Percentiles rank a stretch among this genome's conserved stretches.
These are phyloP conservation scores for Prionace glauca DNA, from an alignment of 2,797 vertebrate species.

Conservation along the genomic window DNA sequence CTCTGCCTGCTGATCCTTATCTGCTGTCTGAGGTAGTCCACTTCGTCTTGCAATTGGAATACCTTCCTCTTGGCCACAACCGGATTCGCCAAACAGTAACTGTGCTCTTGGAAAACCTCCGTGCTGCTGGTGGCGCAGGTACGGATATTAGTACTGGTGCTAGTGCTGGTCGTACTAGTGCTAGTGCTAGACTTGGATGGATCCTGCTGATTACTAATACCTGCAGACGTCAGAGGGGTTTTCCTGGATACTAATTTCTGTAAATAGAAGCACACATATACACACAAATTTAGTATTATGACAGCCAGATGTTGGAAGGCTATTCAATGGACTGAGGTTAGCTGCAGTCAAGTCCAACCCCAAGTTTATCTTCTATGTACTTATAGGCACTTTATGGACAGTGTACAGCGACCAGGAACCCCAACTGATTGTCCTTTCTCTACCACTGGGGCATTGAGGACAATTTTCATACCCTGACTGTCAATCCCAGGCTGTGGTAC, in stretches of 20 bases:
- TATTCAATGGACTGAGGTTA: not conserved
- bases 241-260: slow-evolving; percentile 13
- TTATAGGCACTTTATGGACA: not conserved
- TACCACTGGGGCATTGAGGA: not conserved
- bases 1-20: slow-evolving; percentile 49
- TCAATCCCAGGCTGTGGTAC: not conserved
- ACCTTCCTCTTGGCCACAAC: slow-evolving; percentile 49
- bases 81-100: slow-evolving; percentile 48
- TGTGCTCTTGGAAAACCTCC: slow-evolving; percentile 48
- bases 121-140: slow-evolving; percentile 40
- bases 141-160: not conserved
- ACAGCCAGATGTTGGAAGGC: not conserved
- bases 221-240: not conserved
- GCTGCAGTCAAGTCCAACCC: not conserved
- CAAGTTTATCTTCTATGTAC: not conserved
- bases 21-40: slow-evolving; percentile 47
- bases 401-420: not conserved
- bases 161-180: not conserved
- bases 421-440: not conserved
- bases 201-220: too few relatives aligned
- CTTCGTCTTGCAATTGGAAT: slow-evolving; percentile 50
- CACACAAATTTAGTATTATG: not conserved
- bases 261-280: not conserved
- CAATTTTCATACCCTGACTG: not conserved
- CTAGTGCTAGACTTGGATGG: not conserved